Conservation (phyloP, 2,888 invertebrate genomes). For the Sphinx pinastri region DNA sequence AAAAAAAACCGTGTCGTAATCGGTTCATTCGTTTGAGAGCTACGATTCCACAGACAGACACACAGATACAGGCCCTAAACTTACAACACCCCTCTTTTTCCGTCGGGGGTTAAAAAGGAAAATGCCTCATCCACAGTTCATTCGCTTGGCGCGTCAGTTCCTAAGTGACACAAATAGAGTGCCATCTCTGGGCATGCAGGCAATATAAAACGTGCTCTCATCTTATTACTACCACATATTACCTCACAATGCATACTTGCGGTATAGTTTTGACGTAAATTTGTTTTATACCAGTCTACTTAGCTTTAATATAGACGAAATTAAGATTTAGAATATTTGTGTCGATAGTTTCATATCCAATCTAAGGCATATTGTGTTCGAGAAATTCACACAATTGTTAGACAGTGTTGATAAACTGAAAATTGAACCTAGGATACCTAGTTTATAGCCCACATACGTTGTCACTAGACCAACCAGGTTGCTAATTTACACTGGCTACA, state of each 20-base stretch:
- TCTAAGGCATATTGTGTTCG: neutral
- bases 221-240: constrained; percentile 63
- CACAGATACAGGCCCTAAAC: too few species aligned
- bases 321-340: too few species aligned
- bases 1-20: neutral
- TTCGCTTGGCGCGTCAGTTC: constrained; percentile 42
- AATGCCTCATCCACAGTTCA: constrained; percentile 4
- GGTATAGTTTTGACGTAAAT: constrained; percentile 35
- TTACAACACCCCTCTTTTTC: too few species aligned
- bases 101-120: neutral
- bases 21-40: too few species aligned
- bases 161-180: constrained; percentile 80
- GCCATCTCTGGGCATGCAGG: constrained; percentile 66
- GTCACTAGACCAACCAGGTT: too few species aligned
- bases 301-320: too few species aligned
- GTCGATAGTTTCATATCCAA: neutral
- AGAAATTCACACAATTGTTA: too few species aligned
- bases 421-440: too few species aligned
- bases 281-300: constrained; percentile 21
- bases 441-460: too few species aligned
- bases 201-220: constrained; percentile 80
- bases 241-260: constrained; percentile 41
- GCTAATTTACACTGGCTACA: too few species aligned
- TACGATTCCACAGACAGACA: too few species aligned
- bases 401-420: too few species aligned